Percentiles rank a stretch among this genome's conserved stretches.
These are phyloP conservation scores for Heptranchias perlo DNA, from an alignment of 2,113 vertebrate species.

Conservation along the genomic window DNA sequence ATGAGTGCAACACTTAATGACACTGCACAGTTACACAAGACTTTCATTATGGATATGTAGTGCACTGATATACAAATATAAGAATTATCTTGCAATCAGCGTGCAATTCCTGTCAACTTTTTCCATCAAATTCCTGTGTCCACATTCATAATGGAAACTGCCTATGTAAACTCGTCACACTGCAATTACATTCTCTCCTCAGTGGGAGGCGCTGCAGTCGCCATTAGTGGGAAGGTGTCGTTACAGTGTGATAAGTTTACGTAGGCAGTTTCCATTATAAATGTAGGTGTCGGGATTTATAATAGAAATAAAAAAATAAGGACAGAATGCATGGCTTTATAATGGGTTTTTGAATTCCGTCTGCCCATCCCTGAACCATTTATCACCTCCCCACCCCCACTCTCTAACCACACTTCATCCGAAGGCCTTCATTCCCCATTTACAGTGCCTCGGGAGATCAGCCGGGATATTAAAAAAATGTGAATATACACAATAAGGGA, in stretches of 20 bases:
- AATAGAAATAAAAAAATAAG: not conserved
- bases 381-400: not conserved
- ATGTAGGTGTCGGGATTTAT: not conserved
- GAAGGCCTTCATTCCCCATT: not conserved
- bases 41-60: not conserved
- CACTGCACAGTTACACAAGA: not conserved
- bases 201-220: not conserved
- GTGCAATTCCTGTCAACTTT: too few species aligned
- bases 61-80: too few species aligned
- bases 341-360: not conserved
- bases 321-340: not conserved
- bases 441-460: not conserved
- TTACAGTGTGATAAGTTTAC: not conserved
- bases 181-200: not conserved
- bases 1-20: not conserved
- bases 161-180: not conserved
- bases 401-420: not conserved
- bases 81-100: too few species aligned
- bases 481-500: not conserved
- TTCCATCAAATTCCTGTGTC: not conserved
- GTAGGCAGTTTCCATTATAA: not conserved
- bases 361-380: not conserved
- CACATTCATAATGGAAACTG: not conserved
- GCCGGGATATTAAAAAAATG: not conserved
- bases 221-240: not conserved